phyloP scores from a whole-genome alignment of 2,888 invertebrate genomes.

The Drosophila suboccidentalis region DNA sequence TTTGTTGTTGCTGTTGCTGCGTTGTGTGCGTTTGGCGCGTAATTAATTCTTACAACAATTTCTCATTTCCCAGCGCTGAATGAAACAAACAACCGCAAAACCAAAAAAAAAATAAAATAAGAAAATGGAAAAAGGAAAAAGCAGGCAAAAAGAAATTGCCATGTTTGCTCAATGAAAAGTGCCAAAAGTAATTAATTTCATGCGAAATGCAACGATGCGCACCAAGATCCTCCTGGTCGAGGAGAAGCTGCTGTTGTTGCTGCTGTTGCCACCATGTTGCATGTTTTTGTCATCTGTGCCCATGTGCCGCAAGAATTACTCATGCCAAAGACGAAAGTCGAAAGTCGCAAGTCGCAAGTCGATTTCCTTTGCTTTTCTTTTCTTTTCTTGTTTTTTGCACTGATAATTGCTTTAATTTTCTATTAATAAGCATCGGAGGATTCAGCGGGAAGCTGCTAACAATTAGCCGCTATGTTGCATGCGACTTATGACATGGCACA shows the following conservation, averaged over 20 bases:
- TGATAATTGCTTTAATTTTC: slow-evolving; percentile 83
- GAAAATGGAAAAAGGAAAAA: slow-evolving; percentile 8
- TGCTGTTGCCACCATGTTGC: slow-evolving; percentile 46
- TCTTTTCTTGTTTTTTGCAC: slow-evolving; percentile 56
- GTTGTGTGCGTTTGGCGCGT: slow-evolving; percentile 75
- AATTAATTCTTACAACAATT: slow-evolving; percentile 80
- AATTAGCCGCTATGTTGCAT: slow-evolving; percentile 82
- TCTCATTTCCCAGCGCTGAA: slow-evolving; percentile 76
- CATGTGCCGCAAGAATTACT: slow-evolving; percentile 78
- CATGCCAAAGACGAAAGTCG: slow-evolving; percentile 55
- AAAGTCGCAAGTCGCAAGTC: slow-evolving; percentile 40
- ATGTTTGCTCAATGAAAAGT: slow-evolving; percentile 83
- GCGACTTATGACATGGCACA: slow-evolving; percentile 78
- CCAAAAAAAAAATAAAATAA: slow-evolving; percentile 9
- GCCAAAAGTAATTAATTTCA: slow-evolving; percentile 83
- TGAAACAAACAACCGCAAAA: slow-evolving; percentile 49
- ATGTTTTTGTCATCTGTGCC: slow-evolving; percentile 75
- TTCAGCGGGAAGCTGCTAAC: slow-evolving; percentile 74
- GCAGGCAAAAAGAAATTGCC: slow-evolving; percentile 70
- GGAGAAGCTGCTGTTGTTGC: slow-evolving; percentile 2
- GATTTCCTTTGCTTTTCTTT: slow-evolving; percentile 68
- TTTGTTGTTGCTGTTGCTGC: slow-evolving; percentile 24
- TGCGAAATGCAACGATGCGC: slow-evolving; percentile 81
- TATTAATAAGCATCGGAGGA: slow-evolving; percentile 76
- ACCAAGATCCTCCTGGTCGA: slow-evolving; percentile 26